Conservation (phyloP, 2,888 invertebrate species). For the Tinea pellionella region DNA sequence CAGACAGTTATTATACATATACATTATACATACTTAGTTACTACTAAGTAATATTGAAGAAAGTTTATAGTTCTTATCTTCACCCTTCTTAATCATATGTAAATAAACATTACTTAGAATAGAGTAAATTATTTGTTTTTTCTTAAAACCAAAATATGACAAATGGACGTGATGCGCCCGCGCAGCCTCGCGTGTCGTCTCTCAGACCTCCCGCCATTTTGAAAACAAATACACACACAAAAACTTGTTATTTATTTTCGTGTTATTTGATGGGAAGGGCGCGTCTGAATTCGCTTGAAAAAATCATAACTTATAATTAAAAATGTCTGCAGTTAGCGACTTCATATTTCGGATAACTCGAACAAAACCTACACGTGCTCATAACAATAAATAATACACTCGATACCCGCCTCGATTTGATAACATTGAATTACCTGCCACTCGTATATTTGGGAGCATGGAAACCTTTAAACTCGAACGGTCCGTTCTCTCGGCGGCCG, state of each 20-base stretch:
- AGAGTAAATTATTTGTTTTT: slow-evolving; percentile 62
- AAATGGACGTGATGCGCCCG: slow-evolving; percentile 50
- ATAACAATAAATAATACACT: neutral
- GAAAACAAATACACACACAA: slow-evolving; percentile 67
- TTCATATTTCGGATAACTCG: slow-evolving; percentile 6
- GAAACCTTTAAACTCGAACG: neutral
- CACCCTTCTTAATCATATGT: slow-evolving; percentile 57
- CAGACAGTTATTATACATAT: too few species aligned
- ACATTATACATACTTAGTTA: too few species aligned
- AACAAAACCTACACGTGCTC: neutral
- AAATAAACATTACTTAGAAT: slow-evolving; percentile 61
- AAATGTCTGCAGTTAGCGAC: slow-evolving; percentile 38
- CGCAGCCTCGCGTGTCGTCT: slow-evolving; percentile 64
- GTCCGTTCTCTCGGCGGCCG: neutral
- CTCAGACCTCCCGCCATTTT: slow-evolving; percentile 69
- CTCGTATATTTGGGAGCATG: neutral
- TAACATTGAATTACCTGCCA: neutral
- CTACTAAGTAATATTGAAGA: neutral
- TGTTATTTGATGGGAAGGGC: slow-evolving; percentile 62
- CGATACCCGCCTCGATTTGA: neutral
- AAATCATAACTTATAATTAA: slow-evolving; percentile 67
- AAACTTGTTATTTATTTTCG: slow-evolving; percentile 67
- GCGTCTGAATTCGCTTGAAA: slow-evolving; percentile 62
- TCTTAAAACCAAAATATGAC: slow-evolving; percentile 64
- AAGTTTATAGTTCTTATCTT: slow-evolving; percentile 14